phyloP scores from a whole-genome alignment of 2,888 invertebrate species.

The Odontomyia ornata region DNA sequence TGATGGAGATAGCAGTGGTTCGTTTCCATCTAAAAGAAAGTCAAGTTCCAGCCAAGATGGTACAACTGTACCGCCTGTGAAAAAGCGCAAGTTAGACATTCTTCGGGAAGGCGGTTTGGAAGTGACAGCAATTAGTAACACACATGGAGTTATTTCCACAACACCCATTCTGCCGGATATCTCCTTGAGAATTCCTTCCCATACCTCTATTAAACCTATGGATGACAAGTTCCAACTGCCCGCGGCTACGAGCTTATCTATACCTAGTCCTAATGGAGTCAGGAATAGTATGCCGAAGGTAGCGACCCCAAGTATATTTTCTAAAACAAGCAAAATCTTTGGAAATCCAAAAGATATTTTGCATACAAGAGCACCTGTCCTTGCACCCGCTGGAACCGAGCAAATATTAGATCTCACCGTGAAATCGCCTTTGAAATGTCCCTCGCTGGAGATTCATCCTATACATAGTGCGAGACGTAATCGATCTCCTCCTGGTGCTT shows the following conservation, averaged over 20 bases:
- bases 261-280: conserved; percentile 29
- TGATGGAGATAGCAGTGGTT: conserved; percentile 48
- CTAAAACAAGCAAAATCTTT: conserved; percentile 50
- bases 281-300: conserved; percentile 44
- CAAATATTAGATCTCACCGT: conserved; percentile 49
- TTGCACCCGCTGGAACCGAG: not conserved
- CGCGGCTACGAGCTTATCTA: conserved; percentile 44
- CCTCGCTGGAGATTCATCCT: conserved; percentile 46
- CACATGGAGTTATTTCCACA: conserved; percentile 47
- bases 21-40: not conserved
- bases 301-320: conserved; percentile 50
- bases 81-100: conserved; percentile 77
- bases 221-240: conserved; percentile 46
- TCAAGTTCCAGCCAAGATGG: conserved; percentile 12
- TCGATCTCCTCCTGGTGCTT: conserved; percentile 43
- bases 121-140: conserved; percentile 71
- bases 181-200: conserved; percentile 40
- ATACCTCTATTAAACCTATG: conserved; percentile 3
- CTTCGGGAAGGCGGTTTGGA: conserved; percentile 79
- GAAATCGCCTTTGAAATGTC: conserved; percentile 45
- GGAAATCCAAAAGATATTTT: conserved; percentile 52
- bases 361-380: conserved; percentile 33
- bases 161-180: conserved; percentile 38
- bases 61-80: conserved; percentile 63
- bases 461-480: conserved; percentile 46